Evolutionary conservation across 1,140 invertebrate genomes (phyloP), one percentile per base, ranked within the genome.

Genomic region (Temnothorax nylanderi): DNA sequence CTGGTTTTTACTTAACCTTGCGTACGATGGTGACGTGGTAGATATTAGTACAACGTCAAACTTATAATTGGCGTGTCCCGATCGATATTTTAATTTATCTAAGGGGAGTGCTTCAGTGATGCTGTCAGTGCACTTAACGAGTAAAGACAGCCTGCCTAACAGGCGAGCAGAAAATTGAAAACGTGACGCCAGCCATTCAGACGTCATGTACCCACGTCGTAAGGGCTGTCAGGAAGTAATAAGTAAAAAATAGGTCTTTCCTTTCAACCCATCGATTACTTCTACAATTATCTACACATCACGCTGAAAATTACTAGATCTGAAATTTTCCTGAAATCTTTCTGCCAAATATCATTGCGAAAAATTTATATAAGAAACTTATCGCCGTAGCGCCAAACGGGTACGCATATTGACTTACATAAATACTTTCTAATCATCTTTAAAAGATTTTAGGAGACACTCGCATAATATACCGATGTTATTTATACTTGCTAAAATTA

Each of bases 71-170:
- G 93, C 93, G 93, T 89, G 91, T 92, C 91, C 91, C 91, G 93
- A 95, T 95, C 94, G 94, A 95, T 95, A 94, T 94, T 95, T 94
- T 94, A 94, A 95, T 95, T 94, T 95, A 94, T 94, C 93, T 92
- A 94, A 94, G 91, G 91, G 93, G 90, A 90, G 88, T 88, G 92
- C 88, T 90, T 90, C 93, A 89, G 88, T 93, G 91, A 92, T 89
- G 92, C 93, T 94, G 93, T 94, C 93, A 94, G 93, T 92, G 88
- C 89, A 87, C 92, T 93, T 93, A 94, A 94, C 93, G 91, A 92
- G 92, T 92, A 92, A 92, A 91, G 93, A 94, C 93, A 93, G 93
- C 93, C 92, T 93, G 92, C 91, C 90, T 91, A 91, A 91, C 90
- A 86, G 91, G 91, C 84, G 89, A 94, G 91, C 93, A 93, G 93